phyloP scores from a whole-genome alignment of 2,888 invertebrate genomes.

The Sphaerophoria taeniata region DNA sequence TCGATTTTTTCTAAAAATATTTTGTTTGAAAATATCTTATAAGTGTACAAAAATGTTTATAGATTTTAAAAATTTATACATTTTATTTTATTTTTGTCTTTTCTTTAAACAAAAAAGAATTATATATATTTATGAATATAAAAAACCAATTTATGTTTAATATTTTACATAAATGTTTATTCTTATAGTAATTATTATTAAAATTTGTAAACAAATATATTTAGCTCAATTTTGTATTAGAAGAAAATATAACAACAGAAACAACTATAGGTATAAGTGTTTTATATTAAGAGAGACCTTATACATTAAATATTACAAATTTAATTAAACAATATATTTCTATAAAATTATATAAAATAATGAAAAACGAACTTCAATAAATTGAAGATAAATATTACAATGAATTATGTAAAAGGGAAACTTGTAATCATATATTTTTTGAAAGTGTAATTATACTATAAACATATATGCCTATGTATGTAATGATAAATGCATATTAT shows the following conservation, averaged over 20 bases:
- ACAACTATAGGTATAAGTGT: conserved; percentile 41
- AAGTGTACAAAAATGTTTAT: conserved; percentile 45
- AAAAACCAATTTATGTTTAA: conserved; percentile 22
- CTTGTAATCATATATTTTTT: conserved; percentile 59
- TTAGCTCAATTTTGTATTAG: conserved; percentile 71
- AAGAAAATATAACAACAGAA: conserved; percentile 36
- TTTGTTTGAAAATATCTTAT: conserved; percentile 25
- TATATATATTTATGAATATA: conserved; percentile 22
- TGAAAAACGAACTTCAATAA: conserved; percentile 36
- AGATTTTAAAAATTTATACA: conserved; percentile 63
- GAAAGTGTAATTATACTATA: conserved; percentile 51
- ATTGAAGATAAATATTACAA: conserved; percentile 45
- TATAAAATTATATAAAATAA: conserved; percentile 30
- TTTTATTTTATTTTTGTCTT: conserved; percentile 9
- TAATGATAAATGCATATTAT: conserved; percentile 57
- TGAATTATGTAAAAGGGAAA: conserved; percentile 34
- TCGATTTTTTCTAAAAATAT: neutral
- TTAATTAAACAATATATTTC: conserved; percentile 30
- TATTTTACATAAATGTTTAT: conserved; percentile 12
- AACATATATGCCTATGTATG: conserved; percentile 56
- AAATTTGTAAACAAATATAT: conserved; percentile 34
- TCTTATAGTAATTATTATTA: conserved; percentile 32
- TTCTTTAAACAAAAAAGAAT: conserved; percentile 19
- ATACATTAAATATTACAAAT: conserved; percentile 49
- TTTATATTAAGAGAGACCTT: conserved; percentile 39